These are phyloP conservation scores for Helicoverpa assulta DNA, from an alignment of 2,888 invertebrate species.

Conservation along the genomic window DNA sequence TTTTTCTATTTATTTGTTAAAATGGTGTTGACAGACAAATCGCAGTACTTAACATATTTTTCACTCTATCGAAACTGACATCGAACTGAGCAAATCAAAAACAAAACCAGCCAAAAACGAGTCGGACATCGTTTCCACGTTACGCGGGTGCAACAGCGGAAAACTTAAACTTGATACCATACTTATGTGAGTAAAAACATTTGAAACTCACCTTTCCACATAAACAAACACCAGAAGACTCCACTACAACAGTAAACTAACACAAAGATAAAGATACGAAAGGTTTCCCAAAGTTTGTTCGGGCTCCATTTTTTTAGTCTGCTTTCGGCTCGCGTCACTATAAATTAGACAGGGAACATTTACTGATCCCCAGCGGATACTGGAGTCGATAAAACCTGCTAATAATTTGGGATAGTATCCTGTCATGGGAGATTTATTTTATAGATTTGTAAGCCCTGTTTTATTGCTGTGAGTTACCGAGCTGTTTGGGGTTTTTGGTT, in stretches of 20 bases:
- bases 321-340: constrained; percentile 23
- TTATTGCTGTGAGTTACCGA: constrained; percentile 22
- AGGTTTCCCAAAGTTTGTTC: constrained; percentile 22
- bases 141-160: too few relatives aligned
- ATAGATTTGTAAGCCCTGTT: constrained; percentile 40
- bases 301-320: constrained; percentile 36
- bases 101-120: too few relatives aligned
- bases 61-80: too few relatives aligned
- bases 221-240: constrained; percentile 29
- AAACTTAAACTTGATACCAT: neutral
- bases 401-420: constrained; percentile 41
- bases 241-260: constrained; percentile 31
- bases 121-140: too few relatives aligned
- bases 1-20: too few relatives aligned
- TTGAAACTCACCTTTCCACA: constrained; percentile 18
- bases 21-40: too few relatives aligned
- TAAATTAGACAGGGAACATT: constrained; percentile 47
- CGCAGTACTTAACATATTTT: too few relatives aligned
- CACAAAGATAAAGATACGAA: constrained; percentile 37
- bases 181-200: neutral
- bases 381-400: constrained; percentile 35
- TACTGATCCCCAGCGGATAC: constrained; percentile 41
- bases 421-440: constrained; percentile 42
- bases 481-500: neutral
- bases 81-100: too few relatives aligned